Conservation (phyloP, 2,113 vertebrate genomes). For the Otus sunia region DNA sequence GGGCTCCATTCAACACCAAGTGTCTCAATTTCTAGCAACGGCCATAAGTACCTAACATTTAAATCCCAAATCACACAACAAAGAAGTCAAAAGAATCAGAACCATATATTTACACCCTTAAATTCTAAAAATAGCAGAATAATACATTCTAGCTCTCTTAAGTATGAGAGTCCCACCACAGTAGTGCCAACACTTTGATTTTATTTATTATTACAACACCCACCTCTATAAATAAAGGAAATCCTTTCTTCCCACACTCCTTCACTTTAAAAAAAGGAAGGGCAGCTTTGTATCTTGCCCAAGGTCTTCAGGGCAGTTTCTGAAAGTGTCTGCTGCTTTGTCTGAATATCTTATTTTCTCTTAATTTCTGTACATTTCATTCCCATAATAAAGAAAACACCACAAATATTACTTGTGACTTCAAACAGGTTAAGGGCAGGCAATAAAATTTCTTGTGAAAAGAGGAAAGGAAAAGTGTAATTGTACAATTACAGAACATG, state of each 20-base stretch:
- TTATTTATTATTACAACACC: background rate
- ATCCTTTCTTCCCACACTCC: background rate
- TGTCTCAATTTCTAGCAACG: background rate
- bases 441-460: background rate
- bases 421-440: background rate
- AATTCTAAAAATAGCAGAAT: background rate
- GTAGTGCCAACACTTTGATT: accelerated
- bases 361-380: background rate
- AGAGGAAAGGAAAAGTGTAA: background rate
- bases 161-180: background rate
- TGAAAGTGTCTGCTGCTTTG: background rate
- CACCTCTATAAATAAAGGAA: background rate
- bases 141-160: background rate
- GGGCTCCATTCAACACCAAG: background rate
- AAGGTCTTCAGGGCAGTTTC: background rate
- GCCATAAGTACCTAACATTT: background rate
- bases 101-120: background rate
- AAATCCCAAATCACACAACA: background rate
- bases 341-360: background rate
- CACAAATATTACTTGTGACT: background rate
- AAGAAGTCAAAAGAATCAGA: background rate
- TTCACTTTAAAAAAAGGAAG: background rate
- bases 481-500: background rate
- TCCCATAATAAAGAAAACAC: background rate
- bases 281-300: background rate